phyloP scores from a whole-genome alignment of 2,113 vertebrate species.

The Solenodon paradoxus region DNA sequence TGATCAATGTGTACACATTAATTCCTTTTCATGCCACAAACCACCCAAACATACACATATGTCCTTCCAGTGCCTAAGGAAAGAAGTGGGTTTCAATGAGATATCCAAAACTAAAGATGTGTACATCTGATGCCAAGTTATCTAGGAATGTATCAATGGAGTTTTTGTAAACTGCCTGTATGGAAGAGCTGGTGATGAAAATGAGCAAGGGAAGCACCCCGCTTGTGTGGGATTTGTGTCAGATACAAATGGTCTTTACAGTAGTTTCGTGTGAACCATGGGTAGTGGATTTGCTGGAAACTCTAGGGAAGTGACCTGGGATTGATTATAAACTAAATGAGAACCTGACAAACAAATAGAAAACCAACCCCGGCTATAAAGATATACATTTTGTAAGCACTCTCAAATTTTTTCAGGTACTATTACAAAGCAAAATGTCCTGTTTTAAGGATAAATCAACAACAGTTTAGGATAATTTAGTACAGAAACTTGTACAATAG shows the following conservation, averaged over 20 bases:
- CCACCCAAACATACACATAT: not conserved
- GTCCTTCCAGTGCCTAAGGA: not conserved
- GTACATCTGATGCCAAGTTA: not conserved
- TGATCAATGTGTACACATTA: not conserved
- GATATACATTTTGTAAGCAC: not conserved
- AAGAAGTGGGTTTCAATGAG: not conserved
- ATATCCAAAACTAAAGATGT: not conserved
- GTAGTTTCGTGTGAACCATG: not conserved
- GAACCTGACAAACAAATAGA: not conserved
- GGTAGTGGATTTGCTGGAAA: not conserved
- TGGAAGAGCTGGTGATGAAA: not conserved
- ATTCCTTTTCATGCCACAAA: not conserved
- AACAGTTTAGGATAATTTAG: not conserved
- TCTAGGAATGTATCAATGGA: not conserved
- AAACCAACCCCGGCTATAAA: not conserved
- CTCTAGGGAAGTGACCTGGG: not conserved
- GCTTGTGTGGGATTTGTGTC: not conserved
- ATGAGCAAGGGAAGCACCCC: not conserved
- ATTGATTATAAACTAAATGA: not conserved
- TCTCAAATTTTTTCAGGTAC: not conserved
- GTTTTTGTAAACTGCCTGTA: not conserved
- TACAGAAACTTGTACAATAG: not conserved
- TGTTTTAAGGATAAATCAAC: not conserved
- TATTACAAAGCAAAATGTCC: conserved; percentile 7
- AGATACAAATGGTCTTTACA: not conserved